Evolutionary conservation across 2,888 invertebrate genomes (phyloP).

Genomic region (Fragum fragum): DNA sequence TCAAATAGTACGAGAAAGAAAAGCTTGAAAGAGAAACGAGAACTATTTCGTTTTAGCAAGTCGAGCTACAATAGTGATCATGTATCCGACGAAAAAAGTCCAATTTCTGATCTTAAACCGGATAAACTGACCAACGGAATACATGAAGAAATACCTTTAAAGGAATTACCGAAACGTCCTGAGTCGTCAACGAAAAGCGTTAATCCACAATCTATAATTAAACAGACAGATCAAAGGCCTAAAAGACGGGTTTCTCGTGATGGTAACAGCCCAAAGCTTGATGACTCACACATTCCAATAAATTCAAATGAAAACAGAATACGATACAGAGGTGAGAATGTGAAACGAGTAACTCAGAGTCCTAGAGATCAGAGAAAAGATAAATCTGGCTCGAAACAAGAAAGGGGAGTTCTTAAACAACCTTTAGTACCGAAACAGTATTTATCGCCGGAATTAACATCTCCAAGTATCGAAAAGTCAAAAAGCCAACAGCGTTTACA

Average conservation of each 20-base stretch:
- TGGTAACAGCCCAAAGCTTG: neutral
- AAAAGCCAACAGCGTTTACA: conserved; percentile 72
- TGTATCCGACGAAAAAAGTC: neutral
- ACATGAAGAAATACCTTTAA: conserved; percentile 21
- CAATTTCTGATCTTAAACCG: neutral
- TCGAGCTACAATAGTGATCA: conserved; percentile 17
- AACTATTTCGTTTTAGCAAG: conserved; percentile 8
- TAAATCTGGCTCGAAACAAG: neutral
- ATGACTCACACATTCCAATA: neutral
- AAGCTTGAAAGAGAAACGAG: conserved; percentile 13
- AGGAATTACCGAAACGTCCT: neutral
- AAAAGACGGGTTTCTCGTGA: neutral
- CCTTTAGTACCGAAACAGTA: conserved; percentile 32
- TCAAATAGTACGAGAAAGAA: conserved; percentile 5
- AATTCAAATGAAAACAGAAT: neutral
- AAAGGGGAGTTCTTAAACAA: conserved; percentile 1
- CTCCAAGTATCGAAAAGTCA: conserved; percentile 44
- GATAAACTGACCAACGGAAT: neutral
- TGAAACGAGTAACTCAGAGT: neutral
- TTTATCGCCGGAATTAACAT: conserved; percentile 35
- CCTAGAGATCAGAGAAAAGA: conserved; percentile 3
- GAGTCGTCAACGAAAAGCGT: neutral
- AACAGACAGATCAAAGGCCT: neutral
- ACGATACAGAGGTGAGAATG: neutral
- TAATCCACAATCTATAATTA: neutral